A percentile compares a stretch with the other conserved stretches of the same genome.
phyloP scores from a whole-genome alignment of 2,113 vertebrate species.

The Ctenodactylus gundi region DNA sequence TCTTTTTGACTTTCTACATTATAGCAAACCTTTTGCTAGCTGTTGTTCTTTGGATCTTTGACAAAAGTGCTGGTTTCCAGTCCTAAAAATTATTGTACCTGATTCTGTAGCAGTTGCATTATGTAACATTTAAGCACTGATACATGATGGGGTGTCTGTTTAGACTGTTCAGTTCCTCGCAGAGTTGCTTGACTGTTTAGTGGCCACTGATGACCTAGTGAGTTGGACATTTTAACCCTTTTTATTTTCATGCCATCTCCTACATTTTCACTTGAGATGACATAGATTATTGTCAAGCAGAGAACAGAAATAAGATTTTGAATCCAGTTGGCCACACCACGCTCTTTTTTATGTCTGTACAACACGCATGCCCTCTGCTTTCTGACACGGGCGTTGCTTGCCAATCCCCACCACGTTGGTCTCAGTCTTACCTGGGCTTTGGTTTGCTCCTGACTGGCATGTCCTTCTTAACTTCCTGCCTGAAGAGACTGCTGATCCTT shows the following conservation, averaged over 20 bases:
- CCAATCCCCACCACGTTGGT: background rate
- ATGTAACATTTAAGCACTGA: background rate
- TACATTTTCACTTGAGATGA: background rate
- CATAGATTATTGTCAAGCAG: background rate
- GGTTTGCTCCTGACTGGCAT: background rate
- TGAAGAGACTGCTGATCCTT: background rate
- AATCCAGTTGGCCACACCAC: background rate
- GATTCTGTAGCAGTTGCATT: accelerated
- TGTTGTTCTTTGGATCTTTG: background rate
- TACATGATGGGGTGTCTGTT: background rate
- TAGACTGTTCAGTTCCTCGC: background rate
- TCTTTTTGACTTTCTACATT: background rate
- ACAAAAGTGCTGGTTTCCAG: background rate
- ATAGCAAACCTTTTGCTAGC: background rate
- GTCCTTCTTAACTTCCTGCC: background rate
- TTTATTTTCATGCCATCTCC: background rate
- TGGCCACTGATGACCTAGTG: background rate
- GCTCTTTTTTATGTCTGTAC: background rate
- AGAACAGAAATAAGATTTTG: background rate
- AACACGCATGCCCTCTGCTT: too few relatives aligned
- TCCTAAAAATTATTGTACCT: background rate
- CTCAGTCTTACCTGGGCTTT: background rate
- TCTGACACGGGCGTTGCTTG: too few relatives aligned
- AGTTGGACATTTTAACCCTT: background rate
- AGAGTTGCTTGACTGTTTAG: background rate